A percentile compares a stretch with the other conserved stretches of the same genome.
These are phyloP conservation scores for Pasiphila rectangulata DNA, from an alignment of 2,888 invertebrate species.

Conservation along the genomic window DNA sequence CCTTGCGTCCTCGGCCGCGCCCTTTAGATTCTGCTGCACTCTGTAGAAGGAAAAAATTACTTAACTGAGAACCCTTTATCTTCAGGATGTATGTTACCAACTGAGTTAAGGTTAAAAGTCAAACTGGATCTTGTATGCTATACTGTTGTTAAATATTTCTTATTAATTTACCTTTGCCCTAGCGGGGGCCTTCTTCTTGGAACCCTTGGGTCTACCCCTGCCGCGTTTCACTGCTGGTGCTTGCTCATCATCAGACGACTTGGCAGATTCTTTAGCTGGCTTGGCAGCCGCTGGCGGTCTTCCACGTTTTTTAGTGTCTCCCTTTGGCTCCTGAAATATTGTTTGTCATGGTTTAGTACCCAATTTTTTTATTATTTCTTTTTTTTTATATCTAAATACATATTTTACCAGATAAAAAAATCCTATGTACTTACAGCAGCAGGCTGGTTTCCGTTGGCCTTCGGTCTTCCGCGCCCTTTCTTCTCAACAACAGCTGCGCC, in stretches of 20 bases:
- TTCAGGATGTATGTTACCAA: too few species aligned
- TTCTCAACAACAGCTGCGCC: slow-evolving; percentile 76
- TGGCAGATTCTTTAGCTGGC: slow-evolving; percentile 74
- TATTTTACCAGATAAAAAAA: too few species aligned
- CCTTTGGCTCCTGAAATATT: slow-evolving; percentile 67
- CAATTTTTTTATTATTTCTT: too few species aligned
- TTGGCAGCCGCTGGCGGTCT: slow-evolving; percentile 66
- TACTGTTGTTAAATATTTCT: neutral
- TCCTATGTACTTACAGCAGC: slow-evolving; percentile 43
- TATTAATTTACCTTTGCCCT: slow-evolving; percentile 63
- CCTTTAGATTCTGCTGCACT: slow-evolving; percentile 67
- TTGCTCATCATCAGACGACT: slow-evolving; percentile 77
- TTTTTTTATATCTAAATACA: too few species aligned
- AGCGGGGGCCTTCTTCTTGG: slow-evolving; percentile 75
- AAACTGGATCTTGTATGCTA: neutral
- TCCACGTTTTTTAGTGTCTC: slow-evolving; percentile 72
- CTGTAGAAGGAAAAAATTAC: slow-evolving; percentile 40
- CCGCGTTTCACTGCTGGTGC: slow-evolving; percentile 78
- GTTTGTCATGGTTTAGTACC: too few species aligned
- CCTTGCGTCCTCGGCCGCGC: slow-evolving; percentile 75
- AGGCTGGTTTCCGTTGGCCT: slow-evolving; percentile 75
- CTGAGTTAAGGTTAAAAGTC: too few species aligned
- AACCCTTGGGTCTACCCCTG: slow-evolving; percentile 78
- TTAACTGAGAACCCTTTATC: too few species aligned
- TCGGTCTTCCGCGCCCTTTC: slow-evolving; percentile 77